Evolutionary conservation across 2,113 vertebrate species (phyloP).

Genomic region (Furnarius figulus): DNA sequence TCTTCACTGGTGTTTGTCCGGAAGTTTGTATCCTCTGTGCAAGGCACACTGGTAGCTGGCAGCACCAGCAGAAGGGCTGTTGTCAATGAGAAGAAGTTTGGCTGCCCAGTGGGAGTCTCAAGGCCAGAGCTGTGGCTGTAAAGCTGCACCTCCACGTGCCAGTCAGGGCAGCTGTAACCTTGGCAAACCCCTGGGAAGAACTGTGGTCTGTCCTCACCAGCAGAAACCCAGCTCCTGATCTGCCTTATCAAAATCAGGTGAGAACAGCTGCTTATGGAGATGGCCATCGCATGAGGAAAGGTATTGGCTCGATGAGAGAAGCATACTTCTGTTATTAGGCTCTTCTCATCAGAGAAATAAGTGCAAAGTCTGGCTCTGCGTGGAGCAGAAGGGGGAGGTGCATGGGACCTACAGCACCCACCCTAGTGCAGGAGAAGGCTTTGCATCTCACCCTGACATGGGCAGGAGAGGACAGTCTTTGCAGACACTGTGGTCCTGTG

Average conservation of each 20-base stretch:
- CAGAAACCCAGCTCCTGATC: background rate
- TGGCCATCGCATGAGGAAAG: rapidly evolving
- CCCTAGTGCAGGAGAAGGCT: background rate
- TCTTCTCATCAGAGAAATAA: background rate
- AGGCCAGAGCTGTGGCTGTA: background rate
- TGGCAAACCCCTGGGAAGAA: background rate
- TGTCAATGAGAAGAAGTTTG: background rate
- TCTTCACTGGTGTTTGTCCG: background rate
- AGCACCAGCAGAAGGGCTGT: background rate
- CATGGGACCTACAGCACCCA: background rate
- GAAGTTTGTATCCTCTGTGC: background rate
- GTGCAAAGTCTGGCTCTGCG: rapidly evolving
- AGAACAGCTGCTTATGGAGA: background rate
- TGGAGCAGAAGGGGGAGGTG: background rate
- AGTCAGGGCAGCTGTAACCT: background rate
- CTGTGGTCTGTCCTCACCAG: background rate
- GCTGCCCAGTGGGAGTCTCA: rapidly evolving
- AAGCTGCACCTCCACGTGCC: background rate
- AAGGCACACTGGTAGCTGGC: background rate
- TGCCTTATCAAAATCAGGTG: background rate
- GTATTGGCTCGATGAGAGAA: background rate
- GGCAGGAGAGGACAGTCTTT: background rate
- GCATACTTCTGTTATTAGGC: background rate
- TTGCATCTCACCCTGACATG: rapidly evolving
- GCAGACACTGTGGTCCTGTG: background rate